phyloP scores from a whole-genome alignment of 2,797 vertebrate genomes.

The Tokudaia muenninki region DNA sequence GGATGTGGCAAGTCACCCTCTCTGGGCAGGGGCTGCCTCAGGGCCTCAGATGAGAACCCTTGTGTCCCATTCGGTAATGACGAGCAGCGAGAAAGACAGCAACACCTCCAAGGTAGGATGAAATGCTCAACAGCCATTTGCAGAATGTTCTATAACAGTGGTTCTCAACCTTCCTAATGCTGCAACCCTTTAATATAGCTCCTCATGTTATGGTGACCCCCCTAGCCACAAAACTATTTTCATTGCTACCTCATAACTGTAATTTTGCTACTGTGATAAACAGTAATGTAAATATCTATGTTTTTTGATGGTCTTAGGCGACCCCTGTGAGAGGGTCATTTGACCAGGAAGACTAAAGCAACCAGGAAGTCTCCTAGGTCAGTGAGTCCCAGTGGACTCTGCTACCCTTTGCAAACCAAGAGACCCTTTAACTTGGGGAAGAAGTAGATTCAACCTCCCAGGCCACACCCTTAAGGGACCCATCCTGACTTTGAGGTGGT shows the following conservation, averaged over 20 bases:
- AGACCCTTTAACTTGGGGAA: neutral
- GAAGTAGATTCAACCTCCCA: neutral
- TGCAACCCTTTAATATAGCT: neutral
- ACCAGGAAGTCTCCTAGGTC: neutral
- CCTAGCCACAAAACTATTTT: neutral
- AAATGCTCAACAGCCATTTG: neutral
- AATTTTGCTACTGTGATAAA: neutral
- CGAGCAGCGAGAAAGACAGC: neutral
- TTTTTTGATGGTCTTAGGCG: neutral
- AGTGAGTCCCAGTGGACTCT: neutral
- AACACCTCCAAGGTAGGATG: fast-evolving
- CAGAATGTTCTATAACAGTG: neutral
- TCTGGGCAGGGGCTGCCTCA: too few relatives aligned
- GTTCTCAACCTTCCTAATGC: neutral
- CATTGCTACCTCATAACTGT: neutral
- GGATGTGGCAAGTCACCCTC: neutral
- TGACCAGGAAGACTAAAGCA: neutral
- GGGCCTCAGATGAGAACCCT: neutral
- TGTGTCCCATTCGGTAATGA: neutral
- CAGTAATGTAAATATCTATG: neutral
- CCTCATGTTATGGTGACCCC: too few relatives aligned
- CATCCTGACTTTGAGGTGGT: neutral
- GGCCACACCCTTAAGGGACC: neutral
- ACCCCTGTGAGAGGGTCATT: neutral
- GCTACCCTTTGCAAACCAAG: neutral